Conservation (phyloP, 2,797 vertebrate species). For the Urosaurus nigricauda region DNA sequence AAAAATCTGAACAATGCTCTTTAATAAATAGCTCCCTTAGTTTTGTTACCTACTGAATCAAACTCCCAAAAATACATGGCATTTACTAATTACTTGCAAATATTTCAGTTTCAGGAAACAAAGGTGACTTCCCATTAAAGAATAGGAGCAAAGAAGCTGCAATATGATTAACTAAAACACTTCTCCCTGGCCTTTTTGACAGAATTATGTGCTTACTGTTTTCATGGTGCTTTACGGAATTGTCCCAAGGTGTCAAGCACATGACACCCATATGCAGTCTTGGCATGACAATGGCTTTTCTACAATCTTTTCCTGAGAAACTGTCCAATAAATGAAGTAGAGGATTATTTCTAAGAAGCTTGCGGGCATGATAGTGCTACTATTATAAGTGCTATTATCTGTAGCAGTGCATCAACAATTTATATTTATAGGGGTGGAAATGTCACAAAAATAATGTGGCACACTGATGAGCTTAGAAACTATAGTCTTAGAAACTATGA, state of each 20-base stretch:
- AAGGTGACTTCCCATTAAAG: not conserved
- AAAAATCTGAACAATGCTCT: not conserved
- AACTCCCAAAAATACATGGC: not conserved
- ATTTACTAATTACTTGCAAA: not conserved
- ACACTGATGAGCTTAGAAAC: not conserved
- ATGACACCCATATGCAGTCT: not conserved
- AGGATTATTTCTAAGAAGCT: conserved; percentile 13
- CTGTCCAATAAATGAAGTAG: not conserved
- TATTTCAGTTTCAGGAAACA: not conserved
- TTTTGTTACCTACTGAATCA: not conserved
- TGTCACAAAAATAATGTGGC: not conserved
- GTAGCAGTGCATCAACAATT: not conserved
- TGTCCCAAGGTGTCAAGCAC: not conserved
- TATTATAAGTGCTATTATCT: not conserved
- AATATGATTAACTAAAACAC: not conserved
- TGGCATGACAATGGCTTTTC: conserved; percentile 1
- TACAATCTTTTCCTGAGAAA: not conserved
- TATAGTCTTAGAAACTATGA: not conserved
- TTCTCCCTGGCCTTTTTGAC: not conserved
- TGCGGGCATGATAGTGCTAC: not conserved
- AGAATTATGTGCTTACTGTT: not conserved
- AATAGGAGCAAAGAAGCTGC: not conserved
- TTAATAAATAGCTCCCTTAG: not conserved
- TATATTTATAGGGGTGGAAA: not conserved
- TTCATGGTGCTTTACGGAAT: not conserved